These are phyloP conservation scores for Pelobates fuscus DNA, from an alignment of 2,113 vertebrate species.

Conservation along the genomic window DNA sequence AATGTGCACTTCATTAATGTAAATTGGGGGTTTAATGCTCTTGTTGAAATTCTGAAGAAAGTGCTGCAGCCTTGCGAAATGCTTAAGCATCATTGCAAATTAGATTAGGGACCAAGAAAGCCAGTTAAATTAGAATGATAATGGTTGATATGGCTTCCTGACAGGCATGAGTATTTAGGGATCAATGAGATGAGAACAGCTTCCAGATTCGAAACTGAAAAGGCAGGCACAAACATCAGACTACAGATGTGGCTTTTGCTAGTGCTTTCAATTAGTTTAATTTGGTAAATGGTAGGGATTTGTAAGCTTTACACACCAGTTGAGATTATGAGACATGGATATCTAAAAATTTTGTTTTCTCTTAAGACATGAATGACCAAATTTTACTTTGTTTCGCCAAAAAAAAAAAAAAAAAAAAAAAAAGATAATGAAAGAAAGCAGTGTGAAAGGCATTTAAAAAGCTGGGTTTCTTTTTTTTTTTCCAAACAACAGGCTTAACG, in stretches of 20 bases:
- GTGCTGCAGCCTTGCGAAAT: constrained; percentile 92
- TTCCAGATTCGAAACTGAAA: constrained; percentile 79
- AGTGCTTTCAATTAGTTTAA: constrained; percentile 99
- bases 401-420: constrained; percentile 54
- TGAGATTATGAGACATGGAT: constrained; percentile 75
- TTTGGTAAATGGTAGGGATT: constrained; percentile 99
- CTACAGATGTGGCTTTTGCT: constrained; percentile 97
- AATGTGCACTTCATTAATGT: constrained; percentile 99
- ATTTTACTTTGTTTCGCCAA: constrained; percentile 83
- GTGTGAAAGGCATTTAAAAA: no score
- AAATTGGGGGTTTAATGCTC: constrained; percentile 99
- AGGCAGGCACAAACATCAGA: constrained; percentile 88
- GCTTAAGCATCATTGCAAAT: constrained; percentile 98
- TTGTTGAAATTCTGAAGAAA: constrained; percentile 99
- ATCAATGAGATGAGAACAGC: constrained; percentile 94
- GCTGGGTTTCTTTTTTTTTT: no score
- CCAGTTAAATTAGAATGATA: constrained; percentile 99
- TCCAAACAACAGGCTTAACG: not conserved
- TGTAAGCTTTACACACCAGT: constrained; percentile 88
- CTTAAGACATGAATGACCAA: constrained; percentile 85
- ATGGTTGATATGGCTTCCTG: constrained; percentile 98
- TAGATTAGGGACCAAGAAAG: constrained; percentile 98
- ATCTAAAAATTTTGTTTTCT: constrained; percentile 83
- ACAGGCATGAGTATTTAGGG: constrained; percentile 99
- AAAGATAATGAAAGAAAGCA: constrained; percentile 58